These are phyloP conservation scores for Antechinus flavipes DNA, from an alignment of 2,113 vertebrate genomes.

Conservation along the genomic window DNA sequence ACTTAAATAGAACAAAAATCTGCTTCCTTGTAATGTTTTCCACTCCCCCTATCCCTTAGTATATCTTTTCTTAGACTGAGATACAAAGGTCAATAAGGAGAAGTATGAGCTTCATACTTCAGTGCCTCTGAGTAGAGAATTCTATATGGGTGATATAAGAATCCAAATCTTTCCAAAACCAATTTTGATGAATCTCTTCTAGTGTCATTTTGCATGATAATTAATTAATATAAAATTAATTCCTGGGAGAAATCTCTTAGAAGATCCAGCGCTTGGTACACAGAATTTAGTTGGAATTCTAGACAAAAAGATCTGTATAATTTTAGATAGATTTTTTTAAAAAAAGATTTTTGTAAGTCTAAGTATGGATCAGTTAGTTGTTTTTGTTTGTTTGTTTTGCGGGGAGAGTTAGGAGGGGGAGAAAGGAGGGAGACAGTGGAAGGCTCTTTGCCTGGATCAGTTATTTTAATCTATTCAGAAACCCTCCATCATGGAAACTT, in stretches of 20 bases:
- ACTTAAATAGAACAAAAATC: neutral
- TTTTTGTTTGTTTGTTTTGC: neutral
- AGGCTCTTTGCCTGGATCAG: neutral
- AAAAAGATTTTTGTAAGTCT: neutral
- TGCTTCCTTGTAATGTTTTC: neutral
- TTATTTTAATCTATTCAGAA: neutral
- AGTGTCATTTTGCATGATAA: neutral
- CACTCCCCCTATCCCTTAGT: neutral
- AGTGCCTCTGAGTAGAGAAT: neutral
- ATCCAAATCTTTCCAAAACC: neutral
- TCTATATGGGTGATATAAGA: neutral
- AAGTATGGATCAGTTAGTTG: neutral
- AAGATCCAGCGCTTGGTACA: neutral
- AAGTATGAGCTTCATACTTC: neutral
- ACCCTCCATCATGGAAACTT: neutral
- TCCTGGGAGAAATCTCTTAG: neutral
- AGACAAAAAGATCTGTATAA: neutral
- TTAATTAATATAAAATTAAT: neutral
- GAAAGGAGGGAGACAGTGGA: neutral
- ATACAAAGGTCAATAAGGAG: neutral
- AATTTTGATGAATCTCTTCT: neutral
- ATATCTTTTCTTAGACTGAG: neutral
- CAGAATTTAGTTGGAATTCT: neutral
- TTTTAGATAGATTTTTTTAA: neutral
- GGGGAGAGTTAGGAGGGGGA: too few species aligned